Conservation (phyloP, 2,888 invertebrate species). For the Pristionchus arcanus region DNA sequence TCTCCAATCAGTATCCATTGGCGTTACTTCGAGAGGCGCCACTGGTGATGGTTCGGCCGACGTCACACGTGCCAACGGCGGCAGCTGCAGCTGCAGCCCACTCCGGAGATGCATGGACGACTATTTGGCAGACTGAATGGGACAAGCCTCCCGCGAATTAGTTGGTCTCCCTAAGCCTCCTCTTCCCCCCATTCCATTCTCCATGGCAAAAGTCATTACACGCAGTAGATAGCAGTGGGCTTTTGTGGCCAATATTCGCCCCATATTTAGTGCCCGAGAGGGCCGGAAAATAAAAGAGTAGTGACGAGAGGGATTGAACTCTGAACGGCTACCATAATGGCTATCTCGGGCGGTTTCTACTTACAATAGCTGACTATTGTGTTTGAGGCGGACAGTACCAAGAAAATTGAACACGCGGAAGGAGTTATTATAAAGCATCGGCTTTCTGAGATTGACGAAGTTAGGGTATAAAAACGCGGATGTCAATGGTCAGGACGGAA, state of each 20-base stretch:
- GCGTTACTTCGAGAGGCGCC: not conserved
- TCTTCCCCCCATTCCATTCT: conserved; percentile 21
- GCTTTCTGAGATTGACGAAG: not conserved
- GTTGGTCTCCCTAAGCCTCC: not conserved
- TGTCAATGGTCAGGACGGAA: conserved; percentile 8
- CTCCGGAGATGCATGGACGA: conserved; percentile 18
- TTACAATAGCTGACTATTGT: not conserved
- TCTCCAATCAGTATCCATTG: not conserved
- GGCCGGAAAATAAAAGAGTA: not conserved
- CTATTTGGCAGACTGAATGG: not conserved
- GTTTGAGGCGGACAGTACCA: not conserved
- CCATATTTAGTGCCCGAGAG: conserved; percentile 11
- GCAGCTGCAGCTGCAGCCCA: not conserved
- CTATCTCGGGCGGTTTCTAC: too few relatives aligned
- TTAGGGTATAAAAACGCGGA: not conserved
- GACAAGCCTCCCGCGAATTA: not conserved
- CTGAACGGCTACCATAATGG: too few relatives aligned
- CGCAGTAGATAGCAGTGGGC: not conserved
- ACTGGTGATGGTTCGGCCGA: not conserved
- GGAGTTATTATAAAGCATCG: not conserved
- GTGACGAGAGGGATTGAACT: not conserved
- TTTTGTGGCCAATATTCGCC: conserved; percentile 42
- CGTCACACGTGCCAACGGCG: not conserved
- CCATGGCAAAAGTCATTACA: conserved; percentile 45
- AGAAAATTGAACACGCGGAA: not conserved